phyloP scores from a whole-genome alignment of 1,140 invertebrate genomes.

The Chymomyza costata region DNA sequence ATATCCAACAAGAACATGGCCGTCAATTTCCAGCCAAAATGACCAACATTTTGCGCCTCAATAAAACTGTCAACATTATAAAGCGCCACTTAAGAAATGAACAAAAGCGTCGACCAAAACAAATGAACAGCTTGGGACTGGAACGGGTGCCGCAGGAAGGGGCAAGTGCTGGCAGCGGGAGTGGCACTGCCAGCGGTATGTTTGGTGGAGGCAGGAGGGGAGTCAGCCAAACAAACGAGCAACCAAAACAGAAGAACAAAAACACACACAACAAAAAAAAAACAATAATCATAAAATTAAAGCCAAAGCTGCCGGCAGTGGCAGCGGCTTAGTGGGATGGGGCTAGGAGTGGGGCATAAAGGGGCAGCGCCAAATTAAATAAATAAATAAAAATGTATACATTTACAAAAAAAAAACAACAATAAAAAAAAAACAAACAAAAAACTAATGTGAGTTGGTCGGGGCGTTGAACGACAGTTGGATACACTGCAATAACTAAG shows the following conservation, averaged over 20 bases:
- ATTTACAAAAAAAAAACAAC: constrained; percentile 19
- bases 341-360: too few relatives aligned
- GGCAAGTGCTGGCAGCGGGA: background rate
- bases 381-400: constrained; percentile 41
- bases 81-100: constrained; percentile 71
- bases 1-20: too few relatives aligned
- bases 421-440: constrained; percentile 8
- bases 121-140: constrained; percentile 15
- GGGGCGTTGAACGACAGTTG: too few relatives aligned
- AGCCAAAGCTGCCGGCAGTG: too few relatives aligned
- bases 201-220: too few relatives aligned
- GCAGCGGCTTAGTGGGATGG: too few relatives aligned
- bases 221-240: constrained; percentile 1
- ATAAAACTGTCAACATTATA: constrained; percentile 72
- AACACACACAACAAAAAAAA: constrained; percentile 28
- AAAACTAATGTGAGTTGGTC: too few relatives aligned
- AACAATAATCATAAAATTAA: constrained; percentile 45
- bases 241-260: constrained; percentile 23
- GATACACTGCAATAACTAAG: too few relatives aligned
- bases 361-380: constrained; percentile 35
- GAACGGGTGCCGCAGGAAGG: constrained; percentile 8
- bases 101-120: constrained; percentile 44
- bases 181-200: too few relatives aligned
- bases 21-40: constrained; percentile 25
- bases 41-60: constrained; percentile 63